Percentiles rank a stretch among this genome's conserved stretches.
These are phyloP conservation scores for Sphaerophoria rueppellii DNA, from an alignment of 2,888 invertebrate genomes.

Conservation along the genomic window DNA sequence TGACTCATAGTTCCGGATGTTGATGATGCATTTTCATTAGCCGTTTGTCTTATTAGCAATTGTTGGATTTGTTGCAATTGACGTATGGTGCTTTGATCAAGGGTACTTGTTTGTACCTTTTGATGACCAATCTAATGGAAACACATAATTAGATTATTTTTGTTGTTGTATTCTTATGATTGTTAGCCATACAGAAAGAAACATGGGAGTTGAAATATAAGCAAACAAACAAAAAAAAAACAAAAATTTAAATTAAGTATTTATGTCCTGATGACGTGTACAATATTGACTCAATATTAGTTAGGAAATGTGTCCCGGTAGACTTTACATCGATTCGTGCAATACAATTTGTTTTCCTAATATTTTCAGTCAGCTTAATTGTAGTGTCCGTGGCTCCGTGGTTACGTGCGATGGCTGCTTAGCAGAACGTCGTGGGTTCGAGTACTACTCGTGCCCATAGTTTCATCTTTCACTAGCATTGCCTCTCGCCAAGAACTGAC, in stretches of 20 bases:
- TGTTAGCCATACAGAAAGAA: slow-evolving; percentile 19
- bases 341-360: no score
- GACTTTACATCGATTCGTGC: no score
- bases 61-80: slow-evolving; percentile 86
- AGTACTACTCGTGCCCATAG: no score
- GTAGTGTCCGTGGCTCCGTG: no score
- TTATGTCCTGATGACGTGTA: no score
- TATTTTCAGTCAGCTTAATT: no score
- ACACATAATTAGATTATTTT: slow-evolving; percentile 31
- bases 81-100: slow-evolving; percentile 78
- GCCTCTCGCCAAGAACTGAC: no score
- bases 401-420: no score
- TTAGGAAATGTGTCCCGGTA: no score
- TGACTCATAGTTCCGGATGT: slow-evolving; percentile 66
- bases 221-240: neutral
- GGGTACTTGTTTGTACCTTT: slow-evolving; percentile 77
- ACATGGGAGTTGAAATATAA: slow-evolving; percentile 4
- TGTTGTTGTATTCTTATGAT: slow-evolving; percentile 17
- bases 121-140: slow-evolving; percentile 77
- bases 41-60: slow-evolving; percentile 82
- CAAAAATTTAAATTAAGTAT: neutral
- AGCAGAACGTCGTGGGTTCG: no score
- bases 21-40: slow-evolving; percentile 70
- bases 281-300: no score
- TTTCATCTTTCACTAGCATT: no score